phyloP scores from a whole-genome alignment of 2,113 vertebrate genomes.

The Seriola dumerili region DNA sequence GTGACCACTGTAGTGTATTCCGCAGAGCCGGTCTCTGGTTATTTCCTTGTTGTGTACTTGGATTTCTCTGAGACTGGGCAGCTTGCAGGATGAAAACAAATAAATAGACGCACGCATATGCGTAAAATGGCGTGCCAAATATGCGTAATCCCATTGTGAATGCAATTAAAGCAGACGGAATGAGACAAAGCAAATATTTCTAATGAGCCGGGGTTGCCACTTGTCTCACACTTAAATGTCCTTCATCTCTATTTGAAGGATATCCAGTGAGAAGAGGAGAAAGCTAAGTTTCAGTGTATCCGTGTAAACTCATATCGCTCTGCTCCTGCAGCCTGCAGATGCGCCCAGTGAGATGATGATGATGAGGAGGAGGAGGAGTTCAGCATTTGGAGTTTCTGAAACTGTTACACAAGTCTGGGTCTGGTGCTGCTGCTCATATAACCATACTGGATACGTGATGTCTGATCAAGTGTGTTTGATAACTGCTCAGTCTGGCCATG shows the following conservation, averaged over 20 bases:
- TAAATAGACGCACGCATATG: constrained; percentile 83
- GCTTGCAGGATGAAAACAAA: constrained; percentile 84
- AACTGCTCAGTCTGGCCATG: constrained; percentile 12
- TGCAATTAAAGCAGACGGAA: constrained; percentile 13
- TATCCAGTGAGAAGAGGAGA: constrained; percentile 47
- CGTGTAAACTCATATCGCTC: constrained; percentile 71
- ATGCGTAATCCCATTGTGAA: constrained; percentile 76
- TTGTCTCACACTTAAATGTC: constrained; percentile 52
- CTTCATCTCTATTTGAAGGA: constrained; percentile 51
- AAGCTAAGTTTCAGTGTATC: constrained; percentile 55
- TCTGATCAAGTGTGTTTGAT: constrained; percentile 48
- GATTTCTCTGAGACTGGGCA: constrained; percentile 81
- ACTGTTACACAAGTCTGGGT: constrained; percentile 71
- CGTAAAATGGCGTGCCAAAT: constrained; percentile 75
- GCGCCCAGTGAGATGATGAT: constrained; percentile 62
- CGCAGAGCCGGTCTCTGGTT: constrained; percentile 83
- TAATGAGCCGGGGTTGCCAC: not conserved
- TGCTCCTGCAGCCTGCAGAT: constrained; percentile 68
- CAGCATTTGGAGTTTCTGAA: constrained; percentile 65
- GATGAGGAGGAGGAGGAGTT: constrained; percentile 84
- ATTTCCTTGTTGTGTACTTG: constrained; percentile 52
- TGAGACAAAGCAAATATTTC: constrained; percentile 7
- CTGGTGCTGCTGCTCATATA: constrained; percentile 68
- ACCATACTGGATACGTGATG: constrained; percentile 53
- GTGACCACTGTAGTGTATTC: constrained; percentile 93